A percentile compares a stretch with the other conserved stretches of the same genome.
These are phyloP conservation scores for Bubo bubo DNA, from an alignment of 2,113 vertebrate species.

Conservation along the genomic window DNA sequence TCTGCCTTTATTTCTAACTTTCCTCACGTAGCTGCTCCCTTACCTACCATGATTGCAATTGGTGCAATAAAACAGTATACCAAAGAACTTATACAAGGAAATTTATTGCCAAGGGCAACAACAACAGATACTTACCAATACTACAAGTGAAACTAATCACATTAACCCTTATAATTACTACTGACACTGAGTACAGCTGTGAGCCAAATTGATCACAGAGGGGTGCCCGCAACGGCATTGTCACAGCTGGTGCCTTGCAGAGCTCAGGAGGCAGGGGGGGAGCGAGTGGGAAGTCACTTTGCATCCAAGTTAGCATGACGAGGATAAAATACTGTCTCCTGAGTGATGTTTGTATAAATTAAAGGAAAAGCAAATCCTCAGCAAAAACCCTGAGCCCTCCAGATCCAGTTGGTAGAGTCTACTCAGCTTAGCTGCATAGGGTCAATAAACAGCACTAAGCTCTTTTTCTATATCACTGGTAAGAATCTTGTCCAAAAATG, in stretches of 20 bases:
- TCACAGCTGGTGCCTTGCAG: not conserved
- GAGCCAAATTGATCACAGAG: conserved; percentile 49
- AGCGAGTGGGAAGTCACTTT: not conserved
- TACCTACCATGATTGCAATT: not conserved
- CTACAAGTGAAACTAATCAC: conserved; percentile 34
- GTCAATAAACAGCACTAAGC: not conserved
- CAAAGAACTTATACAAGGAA: not conserved
- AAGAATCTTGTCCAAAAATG: not conserved
- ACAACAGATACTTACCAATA: not conserved
- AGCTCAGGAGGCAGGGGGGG: not conserved
- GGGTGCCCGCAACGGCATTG: not conserved
- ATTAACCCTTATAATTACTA: conserved; percentile 54
- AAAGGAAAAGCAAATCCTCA: not conserved
- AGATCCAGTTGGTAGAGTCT: not conserved
- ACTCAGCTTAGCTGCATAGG: not conserved
- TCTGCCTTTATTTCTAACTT: not conserved
- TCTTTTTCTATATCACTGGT: not conserved
- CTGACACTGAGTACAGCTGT: conserved; percentile 22
- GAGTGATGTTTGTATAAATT: not conserved
- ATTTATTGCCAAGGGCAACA: conserved; percentile 12
- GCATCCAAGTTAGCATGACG: not conserved
- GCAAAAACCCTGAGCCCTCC: not conserved
- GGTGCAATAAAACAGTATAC: not conserved
- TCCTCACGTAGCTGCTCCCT: not conserved
- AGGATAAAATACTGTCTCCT: not conserved